Evolutionary conservation across 2,888 invertebrate species (phyloP).

Genomic region (Hydriomena furcata): DNA sequence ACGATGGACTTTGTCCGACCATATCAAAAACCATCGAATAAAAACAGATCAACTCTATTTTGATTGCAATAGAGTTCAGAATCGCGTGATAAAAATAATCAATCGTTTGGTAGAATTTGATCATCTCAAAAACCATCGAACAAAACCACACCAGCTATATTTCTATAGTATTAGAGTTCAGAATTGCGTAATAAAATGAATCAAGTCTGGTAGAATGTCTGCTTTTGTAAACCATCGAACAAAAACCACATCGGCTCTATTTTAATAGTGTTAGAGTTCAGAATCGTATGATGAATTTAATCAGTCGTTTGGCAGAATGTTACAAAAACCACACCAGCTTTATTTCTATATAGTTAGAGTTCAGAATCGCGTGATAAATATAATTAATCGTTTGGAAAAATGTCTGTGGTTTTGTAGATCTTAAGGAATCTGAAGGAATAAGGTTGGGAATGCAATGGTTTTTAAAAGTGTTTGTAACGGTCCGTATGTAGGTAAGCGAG

Average conservation of each 20-base stretch:
- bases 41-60: not conserved
- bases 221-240: too few relatives aligned
- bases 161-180: too few relatives aligned
- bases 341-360: not conserved
- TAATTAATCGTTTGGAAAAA: too few relatives aligned
- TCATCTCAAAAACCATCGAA: not conserved
- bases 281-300: too few relatives aligned
- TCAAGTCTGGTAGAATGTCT: too few relatives aligned
- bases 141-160: too few relatives aligned
- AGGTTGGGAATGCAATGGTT: slow-evolving; percentile 9
- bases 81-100: not conserved
- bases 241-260: too few relatives aligned
- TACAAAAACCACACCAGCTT: not conserved
- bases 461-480: slow-evolving; percentile 8
- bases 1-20: slow-evolving; percentile 17
- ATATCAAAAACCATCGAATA: not conserved
- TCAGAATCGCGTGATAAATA: slow-evolving; percentile 3
- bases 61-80: not conserved
- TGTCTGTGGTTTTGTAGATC: not conserved
- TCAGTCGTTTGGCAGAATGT: too few relatives aligned
- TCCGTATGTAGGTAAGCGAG: not conserved
- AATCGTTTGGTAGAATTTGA: too few relatives aligned
- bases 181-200: too few relatives aligned
- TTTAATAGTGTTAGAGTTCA: too few relatives aligned
- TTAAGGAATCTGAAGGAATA: not conserved